Evolutionary conservation across 2,888 invertebrate genomes (phyloP), one percentile per base, ranked within the genome.

Genomic region (Orthosia gothica): DNA sequence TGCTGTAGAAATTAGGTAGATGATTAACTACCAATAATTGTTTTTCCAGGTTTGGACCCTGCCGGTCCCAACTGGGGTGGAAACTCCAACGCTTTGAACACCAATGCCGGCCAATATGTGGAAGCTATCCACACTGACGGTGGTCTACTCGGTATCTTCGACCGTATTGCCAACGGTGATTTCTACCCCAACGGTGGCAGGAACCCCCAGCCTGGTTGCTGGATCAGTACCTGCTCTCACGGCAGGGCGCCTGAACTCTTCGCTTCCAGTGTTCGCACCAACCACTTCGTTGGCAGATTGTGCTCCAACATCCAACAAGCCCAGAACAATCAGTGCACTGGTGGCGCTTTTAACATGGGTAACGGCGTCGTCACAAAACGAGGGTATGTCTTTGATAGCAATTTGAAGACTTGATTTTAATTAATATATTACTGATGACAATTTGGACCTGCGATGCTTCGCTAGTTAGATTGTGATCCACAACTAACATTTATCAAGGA

Each of bases 101-200:
- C 26, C 2, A 87, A 88, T 50, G 83, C 86, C 61, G 94, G 90
- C 7, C 82, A 83, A 16, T 93, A 94, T 71, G 94, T 94, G 0
- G 95, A 95, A 84, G 84, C 88, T 40, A 94, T 95, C 66, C 94
- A 95, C 83, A 95, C 95, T 0, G 93, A 94, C 50, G 92, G 92
- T 23, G 87, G 90, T 16, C 26, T 87, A 2, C 89, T 94, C 3
- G 95, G 94, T 23, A 92, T 94, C 59, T 87, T 90, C 64, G 83
- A 91, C 52, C 71, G 86, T 0, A 82, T 92, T 26, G 92, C 83
- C 12, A 66, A 93, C 70, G 88, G 86, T 45, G 92, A 95, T 81
- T 94, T 95, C 84, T 95, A 94, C 81, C 93, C 94, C 9, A 95
- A 95, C 67, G 93, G 94, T 15, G 95, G 94, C 49, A 90, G 81